A percentile compares a stretch with the other conserved stretches of the same genome.
phyloP scores from a whole-genome alignment of 2,888 invertebrate species.

The Drosophila limbata region DNA sequence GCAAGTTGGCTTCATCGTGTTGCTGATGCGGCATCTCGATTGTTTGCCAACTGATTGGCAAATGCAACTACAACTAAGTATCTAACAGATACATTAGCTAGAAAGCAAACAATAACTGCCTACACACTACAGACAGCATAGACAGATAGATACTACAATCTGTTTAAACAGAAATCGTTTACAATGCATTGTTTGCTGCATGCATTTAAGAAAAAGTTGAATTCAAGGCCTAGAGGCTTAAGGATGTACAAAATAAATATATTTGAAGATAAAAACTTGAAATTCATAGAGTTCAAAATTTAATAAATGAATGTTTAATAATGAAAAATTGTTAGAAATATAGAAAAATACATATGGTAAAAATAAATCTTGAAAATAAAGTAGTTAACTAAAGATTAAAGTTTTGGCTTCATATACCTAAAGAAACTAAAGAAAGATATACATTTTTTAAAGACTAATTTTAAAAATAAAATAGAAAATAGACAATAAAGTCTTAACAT shows the following conservation, averaged over 20 bases:
- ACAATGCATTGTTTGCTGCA: neutral
- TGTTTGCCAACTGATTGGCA: constrained; percentile 71
- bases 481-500: no score
- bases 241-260: neutral
- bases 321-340: no score
- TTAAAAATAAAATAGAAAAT: no score
- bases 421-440: neutral
- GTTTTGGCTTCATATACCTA: neutral
- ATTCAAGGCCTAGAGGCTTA: neutral
- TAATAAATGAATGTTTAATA: no score
- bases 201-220: neutral
- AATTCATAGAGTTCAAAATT: no score
- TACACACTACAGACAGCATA: neutral
- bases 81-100: constrained; percentile 33
- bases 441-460: no score
- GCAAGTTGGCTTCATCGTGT: constrained; percentile 39
- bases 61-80: constrained; percentile 36
- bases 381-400: no score
- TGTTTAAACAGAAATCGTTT: neutral
- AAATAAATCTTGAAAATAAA: no score
- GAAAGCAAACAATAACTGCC: constrained; percentile 15
- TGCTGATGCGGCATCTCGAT: constrained; percentile 73
- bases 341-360: no score
- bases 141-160: constrained; percentile 4
- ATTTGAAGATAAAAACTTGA: no score